Conservation (phyloP, 2,797 vertebrate genomes). For the Oceanodroma leucorhoa region DNA sequence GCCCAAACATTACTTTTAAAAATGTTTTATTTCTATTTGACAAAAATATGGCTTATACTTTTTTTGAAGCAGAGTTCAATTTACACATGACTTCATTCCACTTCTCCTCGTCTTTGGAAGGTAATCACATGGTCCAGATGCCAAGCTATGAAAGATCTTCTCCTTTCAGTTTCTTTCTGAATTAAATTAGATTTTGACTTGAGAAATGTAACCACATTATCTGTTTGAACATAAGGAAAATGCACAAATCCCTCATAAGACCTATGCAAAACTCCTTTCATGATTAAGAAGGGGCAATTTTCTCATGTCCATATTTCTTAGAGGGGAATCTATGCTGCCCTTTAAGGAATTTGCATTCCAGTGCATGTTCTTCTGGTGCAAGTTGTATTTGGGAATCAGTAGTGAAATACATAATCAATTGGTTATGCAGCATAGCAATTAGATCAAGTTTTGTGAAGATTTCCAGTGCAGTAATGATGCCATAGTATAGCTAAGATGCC, state of each 20-base stretch:
- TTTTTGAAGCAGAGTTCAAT: slow-evolving; percentile 54
- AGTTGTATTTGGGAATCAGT: slow-evolving; percentile 24
- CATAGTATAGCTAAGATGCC: background rate
- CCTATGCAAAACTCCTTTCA: slow-evolving; percentile 63
- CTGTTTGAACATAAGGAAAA: slow-evolving; percentile 67
- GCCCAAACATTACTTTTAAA: slow-evolving; percentile 29
- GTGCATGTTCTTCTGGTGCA: slow-evolving; percentile 24
- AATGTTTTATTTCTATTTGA: slow-evolving; percentile 47
- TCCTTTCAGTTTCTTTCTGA: slow-evolving; percentile 56
- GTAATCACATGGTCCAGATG: slow-evolving; percentile 66
- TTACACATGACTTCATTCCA: slow-evolving; percentile 31
- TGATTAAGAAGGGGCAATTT: slow-evolving; percentile 63
- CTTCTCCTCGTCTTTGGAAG: slow-evolving; percentile 28
- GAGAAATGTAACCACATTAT: slow-evolving; percentile 64
- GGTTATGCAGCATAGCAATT: slow-evolving; percentile 42
- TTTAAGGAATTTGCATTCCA: slow-evolving; percentile 46
- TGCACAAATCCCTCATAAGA: slow-evolving; percentile 56
- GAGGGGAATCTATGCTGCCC: background rate
- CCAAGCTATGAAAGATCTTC: slow-evolving; percentile 59
- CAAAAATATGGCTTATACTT: slow-evolving; percentile 24
- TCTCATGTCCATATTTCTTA: slow-evolving; percentile 31
- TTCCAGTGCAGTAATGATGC: background rate
- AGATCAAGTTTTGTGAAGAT: slow-evolving; percentile 26
- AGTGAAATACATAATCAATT: slow-evolving; percentile 47
- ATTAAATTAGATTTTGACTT: slow-evolving; percentile 67